Evolutionary conservation across 2,888 invertebrate genomes (phyloP).

Genomic region (Aporophyla lueneburgensis): DNA sequence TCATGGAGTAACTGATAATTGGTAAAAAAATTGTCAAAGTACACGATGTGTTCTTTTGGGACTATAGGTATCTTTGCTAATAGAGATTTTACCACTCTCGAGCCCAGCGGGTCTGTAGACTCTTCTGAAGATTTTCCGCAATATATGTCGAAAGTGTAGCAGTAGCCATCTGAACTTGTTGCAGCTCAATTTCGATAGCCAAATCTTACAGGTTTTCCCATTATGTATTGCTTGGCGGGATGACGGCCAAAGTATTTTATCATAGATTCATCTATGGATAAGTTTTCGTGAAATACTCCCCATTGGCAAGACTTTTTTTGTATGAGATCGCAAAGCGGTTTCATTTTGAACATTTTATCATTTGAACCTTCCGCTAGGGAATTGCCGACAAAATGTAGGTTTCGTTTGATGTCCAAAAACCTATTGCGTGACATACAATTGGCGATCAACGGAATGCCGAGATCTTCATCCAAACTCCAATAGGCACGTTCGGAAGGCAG

Average conservation of each 20-base stretch:
- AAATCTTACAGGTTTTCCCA: conserved; percentile 7
- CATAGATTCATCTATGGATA: not conserved
- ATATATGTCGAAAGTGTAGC: conserved; percentile 1
- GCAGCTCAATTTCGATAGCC: no score
- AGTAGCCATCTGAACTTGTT: no score
- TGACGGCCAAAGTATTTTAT: conserved; percentile 5
- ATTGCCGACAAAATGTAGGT: conserved; percentile 8
- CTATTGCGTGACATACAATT: conserved; percentile 8
- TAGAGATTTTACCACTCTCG: not conserved
- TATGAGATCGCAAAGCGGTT: not conserved
- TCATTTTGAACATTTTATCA: conserved; percentile 20
- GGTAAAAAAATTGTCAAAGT: not conserved
- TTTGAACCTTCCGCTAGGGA: not conserved
- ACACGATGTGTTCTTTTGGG: not conserved
- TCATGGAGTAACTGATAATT: not conserved
- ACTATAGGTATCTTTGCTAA: not conserved
- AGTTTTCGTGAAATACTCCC: conserved; percentile 1
- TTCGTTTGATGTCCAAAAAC: conserved; percentile 9
- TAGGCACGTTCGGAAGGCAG: conserved; percentile 4
- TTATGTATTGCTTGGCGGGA: not conserved
- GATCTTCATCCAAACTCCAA: conserved; percentile 10
- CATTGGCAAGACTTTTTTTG: not conserved
- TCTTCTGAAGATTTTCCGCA: conserved; percentile 1
- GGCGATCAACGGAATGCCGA: not conserved
- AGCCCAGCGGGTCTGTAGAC: not conserved